phyloP scores from a whole-genome alignment of 2,113 vertebrate species.

The Aythya baeri region DNA sequence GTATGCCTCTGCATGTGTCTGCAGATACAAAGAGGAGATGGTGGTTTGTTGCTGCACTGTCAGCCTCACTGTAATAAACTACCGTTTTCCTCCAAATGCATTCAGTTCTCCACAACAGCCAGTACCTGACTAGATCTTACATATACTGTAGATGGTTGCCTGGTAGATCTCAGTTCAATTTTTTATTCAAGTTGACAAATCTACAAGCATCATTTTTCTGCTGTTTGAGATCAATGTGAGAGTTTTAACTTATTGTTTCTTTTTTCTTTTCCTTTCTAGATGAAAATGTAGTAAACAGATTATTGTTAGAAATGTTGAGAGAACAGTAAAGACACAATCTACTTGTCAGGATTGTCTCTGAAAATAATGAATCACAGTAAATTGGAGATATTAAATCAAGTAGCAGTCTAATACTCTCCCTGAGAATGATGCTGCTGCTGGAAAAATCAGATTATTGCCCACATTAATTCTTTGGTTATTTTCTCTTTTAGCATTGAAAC shows the following conservation, averaged over 20 bases:
- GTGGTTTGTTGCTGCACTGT: background rate
- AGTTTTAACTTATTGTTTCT: background rate
- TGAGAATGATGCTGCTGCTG: background rate
- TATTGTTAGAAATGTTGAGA: background rate
- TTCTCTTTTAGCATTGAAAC: background rate
- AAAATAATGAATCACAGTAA: background rate
- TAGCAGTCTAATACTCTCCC: background rate
- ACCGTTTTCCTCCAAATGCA: background rate
- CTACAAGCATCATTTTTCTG: background rate
- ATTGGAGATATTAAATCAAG: background rate
- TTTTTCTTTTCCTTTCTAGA: background rate
- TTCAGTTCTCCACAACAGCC: background rate
- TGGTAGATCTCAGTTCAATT: background rate
- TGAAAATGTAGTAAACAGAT: background rate
- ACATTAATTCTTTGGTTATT: background rate
- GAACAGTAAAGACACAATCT: background rate
- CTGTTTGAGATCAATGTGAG: background rate
- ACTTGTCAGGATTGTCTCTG: background rate
- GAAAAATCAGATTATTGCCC: slow-evolving; percentile 1
- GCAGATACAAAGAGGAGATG: background rate
- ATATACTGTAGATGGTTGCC: background rate
- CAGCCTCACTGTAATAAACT: background rate
- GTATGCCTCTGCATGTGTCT: fast-evolving
- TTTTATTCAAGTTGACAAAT: background rate
- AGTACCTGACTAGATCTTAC: background rate